phyloP scores from a whole-genome alignment of 2,797 vertebrate genomes.

The Artibeus lituratus region DNA sequence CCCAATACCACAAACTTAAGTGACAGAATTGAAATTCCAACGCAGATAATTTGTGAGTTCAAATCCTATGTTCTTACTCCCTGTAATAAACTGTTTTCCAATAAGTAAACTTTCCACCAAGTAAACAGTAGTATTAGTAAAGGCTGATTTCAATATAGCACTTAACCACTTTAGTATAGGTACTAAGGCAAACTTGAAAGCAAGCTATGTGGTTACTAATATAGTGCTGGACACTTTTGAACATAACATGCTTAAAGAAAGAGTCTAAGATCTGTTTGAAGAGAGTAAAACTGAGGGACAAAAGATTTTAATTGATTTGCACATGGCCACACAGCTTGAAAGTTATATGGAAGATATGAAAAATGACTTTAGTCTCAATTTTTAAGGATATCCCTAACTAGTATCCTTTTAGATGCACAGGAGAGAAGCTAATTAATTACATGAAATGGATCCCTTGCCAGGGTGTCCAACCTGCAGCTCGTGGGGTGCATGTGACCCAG shows the following conservation, averaged over 20 bases:
- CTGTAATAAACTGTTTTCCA: background rate
- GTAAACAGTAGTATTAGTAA: background rate
- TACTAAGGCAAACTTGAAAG: slow-evolving; percentile 22
- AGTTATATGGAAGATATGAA: background rate
- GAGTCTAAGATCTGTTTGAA: background rate
- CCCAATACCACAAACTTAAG: background rate
- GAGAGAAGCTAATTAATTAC: background rate
- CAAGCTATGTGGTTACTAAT: background rate
- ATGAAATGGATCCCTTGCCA: background rate
- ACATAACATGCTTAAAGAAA: background rate
- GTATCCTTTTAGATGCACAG: background rate
- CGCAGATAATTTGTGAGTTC: background rate
- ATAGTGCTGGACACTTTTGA: background rate
- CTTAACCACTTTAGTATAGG: background rate
- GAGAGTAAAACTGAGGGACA: background rate
- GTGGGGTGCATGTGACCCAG: too few species aligned
- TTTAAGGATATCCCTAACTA: background rate
- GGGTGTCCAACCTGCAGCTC: too few species aligned
- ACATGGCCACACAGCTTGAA: background rate
- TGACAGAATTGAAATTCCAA: background rate
- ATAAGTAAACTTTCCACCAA: background rate
- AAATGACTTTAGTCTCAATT: background rate
- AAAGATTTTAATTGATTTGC: background rate
- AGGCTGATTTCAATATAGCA: background rate
- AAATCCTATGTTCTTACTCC: background rate